Conservation (phyloP, 1,140 invertebrate species). For the Lepeophtheirus salmonis region DNA sequence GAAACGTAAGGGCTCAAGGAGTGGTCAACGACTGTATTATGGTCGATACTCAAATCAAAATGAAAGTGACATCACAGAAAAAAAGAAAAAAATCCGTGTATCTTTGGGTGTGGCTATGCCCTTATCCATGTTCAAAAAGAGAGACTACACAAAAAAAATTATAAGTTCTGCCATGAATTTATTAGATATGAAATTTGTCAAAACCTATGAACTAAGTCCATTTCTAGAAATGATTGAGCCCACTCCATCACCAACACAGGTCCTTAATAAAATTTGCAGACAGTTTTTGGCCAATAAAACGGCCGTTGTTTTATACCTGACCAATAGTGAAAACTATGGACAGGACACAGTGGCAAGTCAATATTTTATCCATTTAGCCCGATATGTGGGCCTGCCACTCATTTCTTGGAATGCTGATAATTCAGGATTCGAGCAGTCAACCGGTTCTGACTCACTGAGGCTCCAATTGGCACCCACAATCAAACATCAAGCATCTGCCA, state of each 20-base stretch:
- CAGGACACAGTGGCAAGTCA: slow-evolving; percentile 75
- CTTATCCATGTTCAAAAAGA: neutral
- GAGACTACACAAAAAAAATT: neutral
- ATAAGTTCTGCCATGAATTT: neutral
- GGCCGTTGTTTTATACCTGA: slow-evolving; percentile 74
- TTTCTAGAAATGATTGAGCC: neutral
- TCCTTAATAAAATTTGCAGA: slow-evolving; percentile 52
- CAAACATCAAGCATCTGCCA: slow-evolving; percentile 69
- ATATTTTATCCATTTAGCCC: slow-evolving; percentile 75
- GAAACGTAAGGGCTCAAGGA: no score
- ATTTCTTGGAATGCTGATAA: slow-evolving; percentile 89
- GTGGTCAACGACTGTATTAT: no score
- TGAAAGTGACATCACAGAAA: no score
- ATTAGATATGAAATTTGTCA: neutral
- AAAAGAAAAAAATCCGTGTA: no score
- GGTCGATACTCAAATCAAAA: no score
- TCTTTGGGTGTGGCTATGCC: neutral
- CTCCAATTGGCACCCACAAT: slow-evolving; percentile 79
- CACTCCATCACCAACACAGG: slow-evolving; percentile 23
- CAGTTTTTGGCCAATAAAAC: slow-evolving; percentile 71
- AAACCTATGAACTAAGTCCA: neutral
- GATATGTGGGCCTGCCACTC: slow-evolving; percentile 62
- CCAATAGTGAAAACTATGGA: slow-evolving; percentile 72
- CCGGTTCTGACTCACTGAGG: slow-evolving; percentile 30
- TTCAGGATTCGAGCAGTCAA: slow-evolving; percentile 53